Evolutionary conservation across 1,140 invertebrate genomes (phyloP).

Genomic region (Drosophila setifemur): DNA sequence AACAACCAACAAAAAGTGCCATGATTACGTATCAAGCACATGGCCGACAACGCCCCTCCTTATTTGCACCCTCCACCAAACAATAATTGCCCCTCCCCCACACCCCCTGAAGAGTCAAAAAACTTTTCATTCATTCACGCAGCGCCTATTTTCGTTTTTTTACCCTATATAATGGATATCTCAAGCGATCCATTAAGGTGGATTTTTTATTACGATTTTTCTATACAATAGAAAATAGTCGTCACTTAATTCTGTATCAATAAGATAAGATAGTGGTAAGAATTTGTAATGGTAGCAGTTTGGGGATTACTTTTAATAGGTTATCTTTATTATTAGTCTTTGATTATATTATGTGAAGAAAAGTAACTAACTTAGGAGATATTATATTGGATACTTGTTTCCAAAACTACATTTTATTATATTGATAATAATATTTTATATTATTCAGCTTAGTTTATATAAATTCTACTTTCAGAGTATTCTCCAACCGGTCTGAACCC

Average conservation of each 20-base stretch:
- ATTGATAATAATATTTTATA: no score
- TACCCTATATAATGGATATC: neutral
- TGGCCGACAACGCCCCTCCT: slow-evolving; percentile 32
- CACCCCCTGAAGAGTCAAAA: slow-evolving; percentile 20
- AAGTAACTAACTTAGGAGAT: no score
- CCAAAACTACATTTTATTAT: no score
- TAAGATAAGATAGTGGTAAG: neutral
- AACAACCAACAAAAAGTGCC: slow-evolving; percentile 30
- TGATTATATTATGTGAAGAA: no score
- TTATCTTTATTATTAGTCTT: neutral
- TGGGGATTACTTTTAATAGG: neutral
- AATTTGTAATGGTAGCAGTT: neutral
- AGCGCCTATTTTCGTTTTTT: slow-evolving; percentile 12
- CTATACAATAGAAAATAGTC: neutral
- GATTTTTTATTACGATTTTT: neutral
- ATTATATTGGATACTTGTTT: no score
- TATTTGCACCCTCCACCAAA: slow-evolving; percentile 24
- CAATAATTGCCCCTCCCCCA: slow-evolving; percentile 11
- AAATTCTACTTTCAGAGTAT: neutral
- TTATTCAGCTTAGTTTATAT: no score
- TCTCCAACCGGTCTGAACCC: neutral
- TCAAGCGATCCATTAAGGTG: neutral
- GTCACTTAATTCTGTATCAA: neutral
- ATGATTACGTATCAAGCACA: slow-evolving; percentile 59
- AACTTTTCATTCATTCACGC: slow-evolving; percentile 47